A percentile compares a stretch with the other conserved stretches of the same genome.
Evolutionary conservation across 2,797 vertebrate species (phyloP).

Genomic region (Tinamus major): DNA sequence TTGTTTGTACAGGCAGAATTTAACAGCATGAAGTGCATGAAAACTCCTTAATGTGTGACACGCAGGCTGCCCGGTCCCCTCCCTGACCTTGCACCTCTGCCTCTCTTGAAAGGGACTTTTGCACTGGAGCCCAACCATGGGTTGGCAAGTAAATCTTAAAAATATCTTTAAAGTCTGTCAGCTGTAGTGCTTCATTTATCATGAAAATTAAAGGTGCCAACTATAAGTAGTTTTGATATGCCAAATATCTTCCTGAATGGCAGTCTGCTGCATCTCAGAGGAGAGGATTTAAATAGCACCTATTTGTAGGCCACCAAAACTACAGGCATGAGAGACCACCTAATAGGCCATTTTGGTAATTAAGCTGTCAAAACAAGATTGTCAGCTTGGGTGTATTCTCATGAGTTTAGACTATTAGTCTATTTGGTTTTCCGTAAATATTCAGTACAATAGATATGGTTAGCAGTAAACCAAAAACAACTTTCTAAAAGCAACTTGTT

Average conservation of each 20-base stretch:
- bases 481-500: neutral
- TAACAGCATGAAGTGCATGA: constrained; percentile 51
- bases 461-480: neutral
- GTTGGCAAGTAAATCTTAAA: constrained; percentile 75
- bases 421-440: neutral
- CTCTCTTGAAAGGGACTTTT: constrained; percentile 64
- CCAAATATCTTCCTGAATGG: constrained; percentile 38
- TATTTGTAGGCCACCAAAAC: constrained; percentile 28
- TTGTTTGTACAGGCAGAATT: constrained; percentile 62
- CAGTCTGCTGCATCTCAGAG: constrained; percentile 55
- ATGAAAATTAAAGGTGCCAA: constrained; percentile 72
- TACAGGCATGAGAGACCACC: neutral
- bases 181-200: constrained; percentile 75
- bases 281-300: constrained; percentile 48
- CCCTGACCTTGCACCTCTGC: constrained; percentile 30
- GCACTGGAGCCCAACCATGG: constrained; percentile 67
- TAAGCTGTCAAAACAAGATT: neutral
- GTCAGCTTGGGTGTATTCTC: neutral
- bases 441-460: neutral
- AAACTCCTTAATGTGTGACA: constrained; percentile 68
- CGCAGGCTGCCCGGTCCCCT: constrained; percentile 58
- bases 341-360: neutral
- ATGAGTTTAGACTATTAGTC: neutral
- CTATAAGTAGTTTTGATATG: constrained; percentile 46
- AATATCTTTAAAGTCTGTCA: constrained; percentile 76